These are phyloP conservation scores for Pocillopora meandrina DNA, from an alignment of 92 coral and sea anemone species.

Conservation along the genomic window DNA sequence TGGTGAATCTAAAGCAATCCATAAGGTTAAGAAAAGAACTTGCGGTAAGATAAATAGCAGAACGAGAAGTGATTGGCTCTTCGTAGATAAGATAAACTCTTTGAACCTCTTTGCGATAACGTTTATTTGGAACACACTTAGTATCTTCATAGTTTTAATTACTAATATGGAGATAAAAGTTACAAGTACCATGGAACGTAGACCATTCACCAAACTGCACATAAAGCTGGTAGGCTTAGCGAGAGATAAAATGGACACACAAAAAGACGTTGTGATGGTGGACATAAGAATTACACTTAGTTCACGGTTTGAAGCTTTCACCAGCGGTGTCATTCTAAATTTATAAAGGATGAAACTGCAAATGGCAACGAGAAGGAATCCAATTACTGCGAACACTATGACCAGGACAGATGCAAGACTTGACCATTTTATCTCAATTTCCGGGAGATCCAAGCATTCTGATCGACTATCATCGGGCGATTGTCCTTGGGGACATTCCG, in stretches of 20 bases:
- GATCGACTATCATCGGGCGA: conserved; percentile 42
- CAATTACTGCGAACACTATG: conserved; percentile 40
- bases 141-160: conserved; percentile 70
- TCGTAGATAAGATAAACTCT: conserved; percentile 48
- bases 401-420: conserved; percentile 40
- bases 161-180: conserved; percentile 59
- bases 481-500: conserved; percentile 63
- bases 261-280: conserved; percentile 57
- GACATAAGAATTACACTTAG: conserved; percentile 60
- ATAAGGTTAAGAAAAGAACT: conserved; percentile 44
- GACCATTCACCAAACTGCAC: conserved; percentile 52
- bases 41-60: conserved; percentile 36
- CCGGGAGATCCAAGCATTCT: conserved; percentile 57
- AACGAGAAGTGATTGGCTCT: conserved; percentile 49
- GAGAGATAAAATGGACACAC: conserved; percentile 57
- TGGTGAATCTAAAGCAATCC: conserved; percentile 71
- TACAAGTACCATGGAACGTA: conserved; percentile 60
- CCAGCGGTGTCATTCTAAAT: conserved; percentile 62
- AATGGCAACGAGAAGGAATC: conserved; percentile 36
- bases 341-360: conserved; percentile 42
- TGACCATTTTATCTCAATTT: conserved; percentile 58
- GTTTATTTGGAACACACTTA: conserved; percentile 66
- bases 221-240: conserved; percentile 54
- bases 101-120: conserved; percentile 63
- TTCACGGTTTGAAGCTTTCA: conserved; percentile 80